These are phyloP conservation scores for Pseudomyrmex sp. DNA, from an alignment of 1,140 invertebrate species.

Conservation along the genomic window DNA sequence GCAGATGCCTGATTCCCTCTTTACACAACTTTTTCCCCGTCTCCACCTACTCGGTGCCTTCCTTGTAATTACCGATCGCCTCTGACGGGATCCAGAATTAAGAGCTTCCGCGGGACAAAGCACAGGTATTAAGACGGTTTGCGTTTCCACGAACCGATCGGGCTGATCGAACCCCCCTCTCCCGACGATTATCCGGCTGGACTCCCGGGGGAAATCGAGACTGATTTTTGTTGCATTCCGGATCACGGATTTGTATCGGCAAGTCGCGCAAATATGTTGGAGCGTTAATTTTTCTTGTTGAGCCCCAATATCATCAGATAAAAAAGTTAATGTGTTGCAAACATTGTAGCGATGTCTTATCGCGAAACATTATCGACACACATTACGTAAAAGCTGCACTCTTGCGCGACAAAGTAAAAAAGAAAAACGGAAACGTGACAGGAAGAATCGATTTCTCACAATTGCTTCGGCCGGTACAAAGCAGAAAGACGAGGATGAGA, in stretches of 20 bases:
- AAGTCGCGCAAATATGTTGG: conserved; percentile 1
- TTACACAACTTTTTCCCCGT: conserved; percentile 46
- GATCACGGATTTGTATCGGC: not conserved
- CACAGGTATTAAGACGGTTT: conserved; percentile 50
- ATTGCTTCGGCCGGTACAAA: conserved; percentile 28
- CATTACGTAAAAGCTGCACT: not conserved
- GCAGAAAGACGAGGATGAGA: conserved; percentile 36
- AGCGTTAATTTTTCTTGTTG: not conserved
- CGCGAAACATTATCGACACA: not conserved
- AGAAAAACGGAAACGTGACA: conserved; percentile 13
- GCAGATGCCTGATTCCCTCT: conserved; percentile 60
- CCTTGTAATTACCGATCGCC: conserved; percentile 52
- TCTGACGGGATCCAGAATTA: conserved; percentile 62
- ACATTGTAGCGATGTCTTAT: not conserved
- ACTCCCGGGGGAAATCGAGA: conserved; percentile 24
- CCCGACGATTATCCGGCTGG: conserved; percentile 28
- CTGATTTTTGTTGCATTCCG: conserved; percentile 16
- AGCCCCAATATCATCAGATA: not conserved
- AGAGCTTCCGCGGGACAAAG: conserved; percentile 62
- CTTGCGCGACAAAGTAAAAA: not conserved
- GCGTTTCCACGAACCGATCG: conserved; percentile 62
- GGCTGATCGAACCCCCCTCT: conserved; percentile 32
- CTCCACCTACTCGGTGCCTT: conserved; percentile 20
- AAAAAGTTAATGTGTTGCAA: no score
- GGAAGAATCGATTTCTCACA: conserved; percentile 53